These are phyloP conservation scores for Cynoglossus semilaevis DNA, from an alignment of 2,113 vertebrate species.

Conservation along the genomic window DNA sequence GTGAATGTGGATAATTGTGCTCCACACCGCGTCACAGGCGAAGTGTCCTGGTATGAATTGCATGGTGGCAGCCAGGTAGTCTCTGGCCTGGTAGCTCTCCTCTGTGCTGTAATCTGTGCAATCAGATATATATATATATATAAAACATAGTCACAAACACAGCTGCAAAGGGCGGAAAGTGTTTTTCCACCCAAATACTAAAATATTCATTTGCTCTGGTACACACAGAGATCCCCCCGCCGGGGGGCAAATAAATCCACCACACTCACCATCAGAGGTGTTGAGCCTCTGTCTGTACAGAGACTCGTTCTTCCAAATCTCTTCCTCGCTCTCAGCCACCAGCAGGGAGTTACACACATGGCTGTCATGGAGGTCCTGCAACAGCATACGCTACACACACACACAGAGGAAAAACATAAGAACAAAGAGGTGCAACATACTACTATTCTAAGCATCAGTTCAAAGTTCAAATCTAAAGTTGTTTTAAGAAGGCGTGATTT, in stretches of 20 bases:
- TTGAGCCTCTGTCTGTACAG: slow-evolving; percentile 81
- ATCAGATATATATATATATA: background rate
- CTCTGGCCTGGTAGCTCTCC: slow-evolving; percentile 90
- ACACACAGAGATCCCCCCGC: background rate
- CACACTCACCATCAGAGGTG: slow-evolving; percentile 82
- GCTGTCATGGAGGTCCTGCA: slow-evolving; percentile 95
- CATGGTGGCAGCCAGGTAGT: slow-evolving; percentile 97
- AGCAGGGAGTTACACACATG: slow-evolving; percentile 93
- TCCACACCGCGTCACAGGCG: slow-evolving; percentile 95
- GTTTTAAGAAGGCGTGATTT: too few relatives aligned
- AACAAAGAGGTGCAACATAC: background rate
- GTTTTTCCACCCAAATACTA: background rate
- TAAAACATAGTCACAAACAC: background rate
- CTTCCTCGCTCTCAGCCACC: slow-evolving; percentile 97
- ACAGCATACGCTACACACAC: slow-evolving; percentile 84
- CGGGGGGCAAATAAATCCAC: background rate
- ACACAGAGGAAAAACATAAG: background rate
- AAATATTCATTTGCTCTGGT: background rate
- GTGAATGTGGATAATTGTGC: slow-evolving; percentile 93
- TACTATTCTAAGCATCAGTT: background rate
- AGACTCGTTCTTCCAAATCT: slow-evolving; percentile 96
- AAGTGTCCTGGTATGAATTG: slow-evolving; percentile 97
- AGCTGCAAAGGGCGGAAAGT: background rate
- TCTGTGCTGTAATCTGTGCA: slow-evolving; percentile 86
- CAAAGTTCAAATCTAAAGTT: too few relatives aligned